Percentiles rank a stretch among this genome's conserved stretches.
Evolutionary conservation across 2,113 vertebrate species (phyloP).

Genomic region (Lucifuga dentata): DNA sequence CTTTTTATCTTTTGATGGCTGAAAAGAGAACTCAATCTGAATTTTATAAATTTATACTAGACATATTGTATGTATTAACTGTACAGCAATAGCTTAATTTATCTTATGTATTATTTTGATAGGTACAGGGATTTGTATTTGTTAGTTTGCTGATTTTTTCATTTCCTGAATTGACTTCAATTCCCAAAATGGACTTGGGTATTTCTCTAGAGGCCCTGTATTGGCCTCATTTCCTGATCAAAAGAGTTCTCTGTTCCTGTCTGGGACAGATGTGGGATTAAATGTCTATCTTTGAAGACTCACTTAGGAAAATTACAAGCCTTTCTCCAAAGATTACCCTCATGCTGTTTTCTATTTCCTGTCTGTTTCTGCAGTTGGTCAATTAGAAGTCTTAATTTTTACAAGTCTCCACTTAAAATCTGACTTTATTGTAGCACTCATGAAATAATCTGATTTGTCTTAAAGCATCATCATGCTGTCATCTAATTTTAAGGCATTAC

Average conservation of each 20-base stretch:
- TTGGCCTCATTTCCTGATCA: constrained; percentile 78
- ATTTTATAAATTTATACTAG: neutral
- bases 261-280: constrained; percentile 79
- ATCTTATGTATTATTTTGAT: constrained; percentile 54
- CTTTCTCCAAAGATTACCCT: constrained; percentile 64
- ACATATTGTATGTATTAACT: neutral
- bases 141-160: constrained; percentile 71
- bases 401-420: constrained; percentile 27
- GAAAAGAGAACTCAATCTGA: constrained; percentile 3
- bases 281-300: constrained; percentile 80
- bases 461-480: constrained; percentile 5
- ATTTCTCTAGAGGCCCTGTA: constrained; percentile 65
- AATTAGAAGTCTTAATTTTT: constrained; percentile 42
- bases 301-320: constrained; percentile 81
- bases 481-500: no score
- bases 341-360: constrained; percentile 14
- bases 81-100: constrained; percentile 3
- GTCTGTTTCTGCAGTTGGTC: constrained; percentile 11
- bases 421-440: constrained; percentile 6
- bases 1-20: constrained; percentile 19
- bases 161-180: constrained; percentile 73
- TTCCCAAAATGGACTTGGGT: constrained; percentile 70
- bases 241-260: constrained; percentile 72
- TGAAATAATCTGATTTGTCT: neutral
- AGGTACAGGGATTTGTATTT: constrained; percentile 51